Evolutionary conservation across 2,113 vertebrate genomes (phyloP).

Genomic region (Macroglossus sobrinus): DNA sequence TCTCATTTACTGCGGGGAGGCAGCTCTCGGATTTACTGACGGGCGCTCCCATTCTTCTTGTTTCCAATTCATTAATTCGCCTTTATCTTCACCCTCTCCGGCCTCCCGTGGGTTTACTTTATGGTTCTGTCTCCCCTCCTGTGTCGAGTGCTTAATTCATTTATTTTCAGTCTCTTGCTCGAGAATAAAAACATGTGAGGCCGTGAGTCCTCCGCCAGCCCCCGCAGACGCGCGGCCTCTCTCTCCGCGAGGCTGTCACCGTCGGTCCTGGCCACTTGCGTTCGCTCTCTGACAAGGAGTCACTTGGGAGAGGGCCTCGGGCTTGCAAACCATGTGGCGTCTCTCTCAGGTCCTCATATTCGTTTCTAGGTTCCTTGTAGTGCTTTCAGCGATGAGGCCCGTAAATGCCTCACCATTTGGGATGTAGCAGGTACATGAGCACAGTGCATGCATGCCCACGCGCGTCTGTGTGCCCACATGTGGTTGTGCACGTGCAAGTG

Average conservation of each 20-base stretch:
- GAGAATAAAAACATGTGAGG: slow-evolving; percentile 57
- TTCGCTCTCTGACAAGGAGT: background rate
- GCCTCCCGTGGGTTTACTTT: slow-evolving; percentile 52
- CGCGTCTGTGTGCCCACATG: fast-evolving
- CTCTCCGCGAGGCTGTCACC: background rate
- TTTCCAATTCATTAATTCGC: slow-evolving; percentile 70
- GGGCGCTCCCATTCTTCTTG: slow-evolving; percentile 41
- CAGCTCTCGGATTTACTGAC: slow-evolving; percentile 49
- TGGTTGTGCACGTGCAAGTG: background rate
- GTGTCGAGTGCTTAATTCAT: slow-evolving; percentile 44
- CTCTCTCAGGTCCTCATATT: background rate
- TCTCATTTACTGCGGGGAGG: slow-evolving; percentile 30
- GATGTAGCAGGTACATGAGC: background rate
- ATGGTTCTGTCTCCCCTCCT: slow-evolving; percentile 51
- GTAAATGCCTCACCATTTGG: background rate
- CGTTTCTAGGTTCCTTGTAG: background rate
- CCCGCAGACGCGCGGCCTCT: background rate
- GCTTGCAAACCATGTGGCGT: background rate
- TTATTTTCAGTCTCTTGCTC: slow-evolving; percentile 60
- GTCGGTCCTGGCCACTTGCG: background rate
- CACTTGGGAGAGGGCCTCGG: background rate
- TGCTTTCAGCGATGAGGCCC: background rate
- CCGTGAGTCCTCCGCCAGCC: slow-evolving; percentile 30
- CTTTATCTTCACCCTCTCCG: slow-evolving; percentile 45
- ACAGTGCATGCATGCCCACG: background rate